A percentile compares a stretch with the other conserved stretches of the same genome.
These are phyloP conservation scores for Heterodera schachtii DNA, from an alignment of 1,140 invertebrate species.

Conservation along the genomic window DNA sequence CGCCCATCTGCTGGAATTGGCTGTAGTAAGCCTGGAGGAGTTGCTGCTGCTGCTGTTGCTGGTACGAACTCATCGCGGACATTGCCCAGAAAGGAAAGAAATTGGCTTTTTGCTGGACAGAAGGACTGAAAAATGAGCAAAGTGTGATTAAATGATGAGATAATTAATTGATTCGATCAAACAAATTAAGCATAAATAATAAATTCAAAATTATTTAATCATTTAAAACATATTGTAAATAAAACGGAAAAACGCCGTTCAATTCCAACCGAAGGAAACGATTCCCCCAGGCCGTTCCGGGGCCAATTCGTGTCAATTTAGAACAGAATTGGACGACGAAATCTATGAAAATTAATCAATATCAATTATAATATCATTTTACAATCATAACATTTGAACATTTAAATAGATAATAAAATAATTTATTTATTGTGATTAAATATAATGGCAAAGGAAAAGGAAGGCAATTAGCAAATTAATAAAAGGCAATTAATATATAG, in stretches of 20 bases:
- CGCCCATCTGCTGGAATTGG: conserved; percentile 17
- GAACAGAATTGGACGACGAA: background rate
- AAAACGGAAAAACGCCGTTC: background rate
- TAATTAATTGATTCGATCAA: too few relatives aligned
- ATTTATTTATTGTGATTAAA: background rate
- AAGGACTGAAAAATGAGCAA: background rate
- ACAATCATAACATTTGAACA: background rate
- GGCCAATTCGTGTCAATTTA: background rate
- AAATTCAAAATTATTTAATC: background rate
- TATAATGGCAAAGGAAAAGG: background rate
- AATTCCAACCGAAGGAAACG: background rate
- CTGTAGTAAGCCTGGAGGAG: conserved; percentile 6
- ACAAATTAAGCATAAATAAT: background rate
- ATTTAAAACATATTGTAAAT: background rate
- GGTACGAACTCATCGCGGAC: background rate
- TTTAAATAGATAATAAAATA: background rate
- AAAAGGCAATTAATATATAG: background rate
- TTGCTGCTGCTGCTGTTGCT: conserved; percentile 24
- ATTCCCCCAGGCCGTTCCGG: too few relatives aligned
- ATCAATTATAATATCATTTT: background rate
- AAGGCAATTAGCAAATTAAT: background rate
- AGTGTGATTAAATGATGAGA: background rate
- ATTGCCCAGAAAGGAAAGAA: background rate
- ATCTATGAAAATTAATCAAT: background rate
- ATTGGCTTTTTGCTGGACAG: too few relatives aligned